phyloP scores from a whole-genome alignment of 2,113 vertebrate genomes.

The Toxotes jaculatrix region DNA sequence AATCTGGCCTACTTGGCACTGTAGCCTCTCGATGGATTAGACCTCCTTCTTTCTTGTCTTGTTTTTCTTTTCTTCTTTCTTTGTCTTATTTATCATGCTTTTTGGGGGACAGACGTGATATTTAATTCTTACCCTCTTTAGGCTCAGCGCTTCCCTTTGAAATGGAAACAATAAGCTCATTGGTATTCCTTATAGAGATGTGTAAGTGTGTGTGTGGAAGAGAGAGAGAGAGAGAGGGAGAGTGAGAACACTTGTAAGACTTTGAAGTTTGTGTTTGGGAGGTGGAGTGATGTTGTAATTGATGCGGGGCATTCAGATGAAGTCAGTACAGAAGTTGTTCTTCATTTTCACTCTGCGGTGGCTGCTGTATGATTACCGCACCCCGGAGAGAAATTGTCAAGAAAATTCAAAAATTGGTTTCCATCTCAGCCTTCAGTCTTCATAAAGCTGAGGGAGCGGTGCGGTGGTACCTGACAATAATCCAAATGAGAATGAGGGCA shows the following conservation, averaged over 20 bases:
- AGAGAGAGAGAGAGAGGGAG: constrained; percentile 21
- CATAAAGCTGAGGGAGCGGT: not conserved
- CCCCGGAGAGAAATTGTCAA: constrained; percentile 44
- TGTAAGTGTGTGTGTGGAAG: constrained; percentile 38
- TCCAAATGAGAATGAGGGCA: constrained; percentile 35
- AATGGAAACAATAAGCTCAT: constrained; percentile 71
- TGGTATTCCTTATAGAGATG: constrained; percentile 69
- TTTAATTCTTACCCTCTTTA: constrained; percentile 64
- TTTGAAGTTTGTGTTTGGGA: constrained; percentile 68
- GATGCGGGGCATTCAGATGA: constrained; percentile 53
- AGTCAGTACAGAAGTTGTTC: constrained; percentile 46
- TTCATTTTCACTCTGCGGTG: constrained; percentile 42
- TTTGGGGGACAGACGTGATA: constrained; percentile 28
- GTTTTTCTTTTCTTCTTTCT: constrained; percentile 27
- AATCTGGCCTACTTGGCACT: constrained; percentile 59
- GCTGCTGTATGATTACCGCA: constrained; percentile 31
- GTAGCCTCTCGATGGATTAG: constrained; percentile 40
- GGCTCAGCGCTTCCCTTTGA: constrained; percentile 65
- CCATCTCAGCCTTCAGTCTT: constrained; percentile 31
- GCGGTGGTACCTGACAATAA: constrained; percentile 41
- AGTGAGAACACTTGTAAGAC: constrained; percentile 53
- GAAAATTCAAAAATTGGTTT: constrained; percentile 36
- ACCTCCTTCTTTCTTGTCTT: constrained; percentile 36
- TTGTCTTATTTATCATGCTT: constrained; percentile 47
- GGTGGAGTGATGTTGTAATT: constrained; percentile 63